Conservation (phyloP, 64 coral and sea anemone genomes). For the Dendronephthya gigantea region DNA sequence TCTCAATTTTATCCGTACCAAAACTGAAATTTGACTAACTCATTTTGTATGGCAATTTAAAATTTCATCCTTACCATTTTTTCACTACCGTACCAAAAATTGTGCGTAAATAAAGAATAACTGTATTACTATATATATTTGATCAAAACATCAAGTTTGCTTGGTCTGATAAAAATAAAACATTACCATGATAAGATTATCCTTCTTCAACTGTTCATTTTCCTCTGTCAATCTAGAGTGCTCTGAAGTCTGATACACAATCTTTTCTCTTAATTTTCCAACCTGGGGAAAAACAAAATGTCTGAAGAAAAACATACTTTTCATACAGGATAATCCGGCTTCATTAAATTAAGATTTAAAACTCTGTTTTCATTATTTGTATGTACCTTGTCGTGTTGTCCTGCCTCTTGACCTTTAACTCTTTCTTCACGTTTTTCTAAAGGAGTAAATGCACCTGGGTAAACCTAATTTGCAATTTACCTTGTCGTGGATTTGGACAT, state of each 20-base stretch:
- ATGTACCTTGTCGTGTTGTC: constrained; percentile 76
- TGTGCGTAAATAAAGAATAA: no score
- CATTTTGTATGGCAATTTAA: no score
- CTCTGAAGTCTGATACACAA: constrained; percentile 61
- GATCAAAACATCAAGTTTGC: no score
- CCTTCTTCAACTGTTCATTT: constrained; percentile 50
- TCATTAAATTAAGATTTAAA: no score
- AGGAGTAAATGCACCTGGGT: neutral
- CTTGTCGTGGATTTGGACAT: neutral
- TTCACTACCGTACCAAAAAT: no score
- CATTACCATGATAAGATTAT: constrained; percentile 65
- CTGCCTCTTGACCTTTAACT: constrained; percentile 51
- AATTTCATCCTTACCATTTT: no score
- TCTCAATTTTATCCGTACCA: no score
- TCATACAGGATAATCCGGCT: no score
- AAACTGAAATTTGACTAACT: no score
- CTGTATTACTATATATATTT: no score
- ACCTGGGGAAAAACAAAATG: constrained; percentile 34
- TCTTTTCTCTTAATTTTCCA: constrained; percentile 58
- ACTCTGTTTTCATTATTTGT: neutral
- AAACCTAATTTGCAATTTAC: no score
- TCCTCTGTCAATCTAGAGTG: constrained; percentile 63
- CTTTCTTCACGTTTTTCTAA: constrained; percentile 70
- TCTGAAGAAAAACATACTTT: neutral
- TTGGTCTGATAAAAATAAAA: no score